Conservation (phyloP, 2,888 invertebrate species). For the Lypha dubia region DNA sequence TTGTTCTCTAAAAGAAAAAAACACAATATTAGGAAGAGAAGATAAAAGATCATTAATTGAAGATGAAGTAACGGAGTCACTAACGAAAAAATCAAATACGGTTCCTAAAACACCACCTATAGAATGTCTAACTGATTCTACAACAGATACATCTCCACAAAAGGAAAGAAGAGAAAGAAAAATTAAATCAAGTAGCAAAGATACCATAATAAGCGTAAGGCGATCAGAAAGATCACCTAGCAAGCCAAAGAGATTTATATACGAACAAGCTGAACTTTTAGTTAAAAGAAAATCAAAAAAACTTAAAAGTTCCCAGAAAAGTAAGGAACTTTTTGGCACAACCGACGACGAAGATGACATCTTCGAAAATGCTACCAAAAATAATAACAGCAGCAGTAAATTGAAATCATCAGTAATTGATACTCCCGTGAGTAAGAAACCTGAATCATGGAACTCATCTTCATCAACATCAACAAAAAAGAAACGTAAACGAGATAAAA, state of each 20-base stretch:
- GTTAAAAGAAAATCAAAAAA: slow-evolving; percentile 5
- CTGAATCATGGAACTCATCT: slow-evolving; percentile 15
- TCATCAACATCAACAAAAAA: slow-evolving; percentile 59
- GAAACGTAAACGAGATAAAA: slow-evolving; percentile 60
- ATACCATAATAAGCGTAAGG: slow-evolving; percentile 16
- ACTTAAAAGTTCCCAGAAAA: slow-evolving; percentile 6
- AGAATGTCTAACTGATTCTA: background rate
- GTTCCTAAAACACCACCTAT: background rate
- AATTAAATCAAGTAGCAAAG: background rate
- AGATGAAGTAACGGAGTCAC: background rate
- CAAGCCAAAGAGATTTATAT: slow-evolving; percentile 59
- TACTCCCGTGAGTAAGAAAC: slow-evolving; percentile 47
- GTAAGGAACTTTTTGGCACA: slow-evolving; percentile 64
- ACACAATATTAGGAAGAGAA: background rate
- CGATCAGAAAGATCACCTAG: slow-evolving; percentile 68
- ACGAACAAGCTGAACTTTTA: slow-evolving; percentile 5
- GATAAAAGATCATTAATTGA: background rate
- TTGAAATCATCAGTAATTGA: slow-evolving; percentile 16
- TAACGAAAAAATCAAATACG: background rate
- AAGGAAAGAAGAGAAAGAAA: slow-evolving; percentile 10
- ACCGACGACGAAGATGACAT: slow-evolving; percentile 51
- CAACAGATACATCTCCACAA: background rate
- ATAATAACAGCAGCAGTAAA: slow-evolving; percentile 28
- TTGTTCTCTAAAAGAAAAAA: background rate
- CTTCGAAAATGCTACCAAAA: slow-evolving; percentile 17